Evolutionary conservation across 2,888 invertebrate genomes (phyloP).

Genomic region (Tachina fera): DNA sequence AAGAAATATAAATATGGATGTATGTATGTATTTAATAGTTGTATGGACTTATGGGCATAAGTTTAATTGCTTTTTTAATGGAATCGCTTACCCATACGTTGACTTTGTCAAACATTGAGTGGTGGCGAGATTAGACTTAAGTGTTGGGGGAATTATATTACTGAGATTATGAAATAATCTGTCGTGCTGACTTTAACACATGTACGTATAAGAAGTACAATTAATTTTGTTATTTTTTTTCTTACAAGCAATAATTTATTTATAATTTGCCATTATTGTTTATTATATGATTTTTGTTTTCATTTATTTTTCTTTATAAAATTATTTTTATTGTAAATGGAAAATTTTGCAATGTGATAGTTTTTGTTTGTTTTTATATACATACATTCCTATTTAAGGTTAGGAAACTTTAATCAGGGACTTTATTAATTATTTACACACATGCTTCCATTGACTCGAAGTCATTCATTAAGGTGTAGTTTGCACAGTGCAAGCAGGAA

Average conservation of each 20-base stretch:
- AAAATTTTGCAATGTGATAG: slow-evolving; percentile 62
- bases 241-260: slow-evolving; percentile 48
- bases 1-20: background rate
- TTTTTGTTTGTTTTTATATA: slow-evolving; percentile 31
- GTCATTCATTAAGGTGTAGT: background rate
- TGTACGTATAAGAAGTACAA: slow-evolving; percentile 8
- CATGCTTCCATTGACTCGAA: background rate
- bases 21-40: slow-evolving; percentile 2
- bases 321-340: slow-evolving; percentile 49
- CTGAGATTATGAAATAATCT: slow-evolving; percentile 18
- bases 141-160: slow-evolving; percentile 16
- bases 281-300: background rate
- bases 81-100: background rate
- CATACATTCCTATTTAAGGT: slow-evolving; percentile 18
- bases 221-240: slow-evolving; percentile 7
- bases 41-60: slow-evolving; percentile 13
- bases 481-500: background rate
- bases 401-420: slow-evolving; percentile 54
- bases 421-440: background rate
- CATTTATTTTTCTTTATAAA: slow-evolving; percentile 18
- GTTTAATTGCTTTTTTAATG: slow-evolving; percentile 12
- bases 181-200: background rate
- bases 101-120: background rate
- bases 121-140: slow-evolving; percentile 34
- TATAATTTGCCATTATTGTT: slow-evolving; percentile 50